These are phyloP conservation scores for Corynorhinus townsendii DNA, from an alignment of 2,113 vertebrate genomes.

Conservation along the genomic window DNA sequence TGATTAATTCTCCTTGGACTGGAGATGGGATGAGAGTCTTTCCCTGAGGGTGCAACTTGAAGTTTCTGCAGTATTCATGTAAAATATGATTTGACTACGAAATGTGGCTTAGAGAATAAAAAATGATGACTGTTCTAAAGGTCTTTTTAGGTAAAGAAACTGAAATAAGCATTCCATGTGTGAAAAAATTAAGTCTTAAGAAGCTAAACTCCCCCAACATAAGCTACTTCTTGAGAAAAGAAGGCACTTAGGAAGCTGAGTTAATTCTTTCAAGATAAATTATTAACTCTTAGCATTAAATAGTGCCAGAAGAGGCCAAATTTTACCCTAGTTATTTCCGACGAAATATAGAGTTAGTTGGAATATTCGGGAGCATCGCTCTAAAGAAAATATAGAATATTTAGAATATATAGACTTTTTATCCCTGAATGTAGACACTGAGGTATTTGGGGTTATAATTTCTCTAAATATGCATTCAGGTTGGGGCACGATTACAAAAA, in stretches of 20 bases:
- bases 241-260: neutral
- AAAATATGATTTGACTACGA: slow-evolving; percentile 53
- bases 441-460: neutral
- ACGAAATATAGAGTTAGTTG: neutral
- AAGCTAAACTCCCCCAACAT: slow-evolving; percentile 4
- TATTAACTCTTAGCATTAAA: slow-evolving; percentile 38
- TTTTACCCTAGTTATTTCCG: neutral
- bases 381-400: neutral
- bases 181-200: slow-evolving; percentile 54
- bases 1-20: slow-evolving; percentile 53
- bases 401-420: neutral
- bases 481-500: neutral
- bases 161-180: slow-evolving; percentile 37
- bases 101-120: slow-evolving; percentile 40
- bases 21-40: slow-evolving; percentile 43
- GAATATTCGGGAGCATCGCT: neutral
- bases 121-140: slow-evolving; percentile 51
- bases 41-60: slow-evolving; percentile 25
- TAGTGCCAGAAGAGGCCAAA: neutral
- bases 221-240: slow-evolving; percentile 26
- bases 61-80: slow-evolving; percentile 30
- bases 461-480: neutral
- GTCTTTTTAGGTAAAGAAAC: slow-evolving; percentile 49
- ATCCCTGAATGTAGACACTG: neutral
- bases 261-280: slow-evolving; percentile 53